Evolutionary conservation across 2,797 vertebrate genomes (phyloP), one percentile per base, ranked within the genome.

Genomic region (Squalus acanthias): DNA sequence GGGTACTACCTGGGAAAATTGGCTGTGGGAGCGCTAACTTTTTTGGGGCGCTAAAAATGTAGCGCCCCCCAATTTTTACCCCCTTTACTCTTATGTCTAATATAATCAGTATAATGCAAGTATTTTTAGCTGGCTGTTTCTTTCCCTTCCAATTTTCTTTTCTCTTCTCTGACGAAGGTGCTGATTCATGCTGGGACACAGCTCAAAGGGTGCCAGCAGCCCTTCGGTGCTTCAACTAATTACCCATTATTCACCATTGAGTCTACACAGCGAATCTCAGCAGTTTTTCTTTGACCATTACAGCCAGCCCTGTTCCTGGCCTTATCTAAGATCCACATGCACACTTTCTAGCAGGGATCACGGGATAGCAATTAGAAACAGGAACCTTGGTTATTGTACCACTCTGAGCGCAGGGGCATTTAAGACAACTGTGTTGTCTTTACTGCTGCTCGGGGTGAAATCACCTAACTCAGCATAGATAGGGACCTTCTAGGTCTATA

Each of bases 81-180:
- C 0, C 5, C 53, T 57, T 57, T 57, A 57, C 53, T 57, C 53
- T 57, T 57, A 57, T 57, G 53, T 57, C 53, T 57, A 57, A 57
- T 5, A 57, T 57, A 57, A 57, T 57, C 53, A 57, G 53, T 29
- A 57, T 29, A 67, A 33, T 74, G 26, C 69, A 95, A 70, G 46
- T 95, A 74, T 74, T 93, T 93, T 69, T 69, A 93, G 91, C 20
- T 46, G 22, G 91, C n/a, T 93, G 33, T 20, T 92, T n/a, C 60
- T 69, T 24, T 20, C 79, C 13, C 39, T 82, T 46, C 12, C 12
- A 82, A 46, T 82, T 93, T 93, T 60, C 10, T 60, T 33, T 63
- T 46, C 63, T 10, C 20, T 60, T 33, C 91, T 46, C 63, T 10
- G 8, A 22, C 69, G 91, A 93, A 39, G 79, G 20, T 67, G 91